A percentile compares a stretch with the other conserved stretches of the same genome.
Evolutionary conservation across 2,113 vertebrate species (phyloP).

Genomic region (Jacana jacana): DNA sequence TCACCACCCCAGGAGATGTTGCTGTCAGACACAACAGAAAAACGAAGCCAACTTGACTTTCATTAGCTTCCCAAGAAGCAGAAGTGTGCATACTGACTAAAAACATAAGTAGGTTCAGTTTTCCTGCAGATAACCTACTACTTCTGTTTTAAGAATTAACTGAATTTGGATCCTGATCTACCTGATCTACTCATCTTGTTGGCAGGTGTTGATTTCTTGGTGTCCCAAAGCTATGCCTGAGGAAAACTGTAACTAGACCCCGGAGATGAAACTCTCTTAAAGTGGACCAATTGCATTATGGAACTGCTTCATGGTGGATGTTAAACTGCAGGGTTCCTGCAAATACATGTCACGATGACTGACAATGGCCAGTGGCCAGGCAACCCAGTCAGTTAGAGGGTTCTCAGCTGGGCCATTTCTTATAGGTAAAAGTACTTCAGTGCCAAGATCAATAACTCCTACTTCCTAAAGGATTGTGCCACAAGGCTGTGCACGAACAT

Average conservation of each 20-base stretch:
- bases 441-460: background rate
- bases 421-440: background rate
- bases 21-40: background rate
- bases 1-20: background rate
- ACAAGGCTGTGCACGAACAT: background rate
- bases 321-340: background rate
- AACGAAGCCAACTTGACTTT: background rate
- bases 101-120: background rate
- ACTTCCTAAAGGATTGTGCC: background rate
- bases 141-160: background rate
- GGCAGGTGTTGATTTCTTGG: background rate
- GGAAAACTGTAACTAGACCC: background rate
- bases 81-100: background rate
- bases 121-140: background rate
- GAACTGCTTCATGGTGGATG: background rate
- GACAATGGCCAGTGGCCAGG: background rate
- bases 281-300: background rate
- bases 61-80: background rate
- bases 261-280: background rate
- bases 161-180: background rate
- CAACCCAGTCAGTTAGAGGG: background rate
- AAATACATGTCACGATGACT: rapidly evolving
- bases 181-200: background rate
- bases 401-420: background rate
- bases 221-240: background rate